Conservation (phyloP, 1,140 invertebrate species). For the Drosophila athabasca region DNA sequence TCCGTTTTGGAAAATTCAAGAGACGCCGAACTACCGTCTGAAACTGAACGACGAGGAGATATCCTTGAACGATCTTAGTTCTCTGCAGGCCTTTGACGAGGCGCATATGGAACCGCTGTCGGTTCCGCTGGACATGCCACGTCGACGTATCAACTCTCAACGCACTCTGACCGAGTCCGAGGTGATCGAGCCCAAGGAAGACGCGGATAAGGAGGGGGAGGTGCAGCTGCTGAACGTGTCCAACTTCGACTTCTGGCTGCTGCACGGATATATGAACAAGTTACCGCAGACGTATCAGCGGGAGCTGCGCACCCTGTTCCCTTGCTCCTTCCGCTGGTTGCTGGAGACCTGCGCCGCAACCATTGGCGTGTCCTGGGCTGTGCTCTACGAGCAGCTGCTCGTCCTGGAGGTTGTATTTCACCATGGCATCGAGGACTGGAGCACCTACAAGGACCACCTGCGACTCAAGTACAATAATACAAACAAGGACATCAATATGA, state of each 20-base stretch:
- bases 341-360: conserved; percentile 84
- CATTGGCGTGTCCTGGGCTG: conserved; percentile 81
- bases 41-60: conserved; percentile 38
- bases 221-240: conserved; percentile 52
- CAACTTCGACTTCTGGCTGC: conserved; percentile 80
- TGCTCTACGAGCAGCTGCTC: conserved; percentile 84
- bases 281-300: conserved; percentile 49
- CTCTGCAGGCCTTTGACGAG: conserved; percentile 59
- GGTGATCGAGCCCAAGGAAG: neutral
- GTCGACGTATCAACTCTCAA: conserved; percentile 26
- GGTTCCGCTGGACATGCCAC: conserved; percentile 44
- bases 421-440: conserved; percentile 64
- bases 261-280: conserved; percentile 45
- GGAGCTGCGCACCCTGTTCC: conserved; percentile 81
- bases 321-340: conserved; percentile 85
- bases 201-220: neutral
- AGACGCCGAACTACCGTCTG: conserved; percentile 28
- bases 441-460: conserved; percentile 43
- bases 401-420: conserved; percentile 75
- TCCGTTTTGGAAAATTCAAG: conserved; percentile 39
- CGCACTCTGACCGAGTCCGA: neutral
- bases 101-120: conserved; percentile 49
- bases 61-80: conserved; percentile 31
- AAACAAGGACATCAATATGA: conserved; percentile 56
- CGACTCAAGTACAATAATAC: conserved; percentile 45